Conservation (phyloP, 64 coral and sea anemone genomes). For the Montipora efflorescens region DNA sequence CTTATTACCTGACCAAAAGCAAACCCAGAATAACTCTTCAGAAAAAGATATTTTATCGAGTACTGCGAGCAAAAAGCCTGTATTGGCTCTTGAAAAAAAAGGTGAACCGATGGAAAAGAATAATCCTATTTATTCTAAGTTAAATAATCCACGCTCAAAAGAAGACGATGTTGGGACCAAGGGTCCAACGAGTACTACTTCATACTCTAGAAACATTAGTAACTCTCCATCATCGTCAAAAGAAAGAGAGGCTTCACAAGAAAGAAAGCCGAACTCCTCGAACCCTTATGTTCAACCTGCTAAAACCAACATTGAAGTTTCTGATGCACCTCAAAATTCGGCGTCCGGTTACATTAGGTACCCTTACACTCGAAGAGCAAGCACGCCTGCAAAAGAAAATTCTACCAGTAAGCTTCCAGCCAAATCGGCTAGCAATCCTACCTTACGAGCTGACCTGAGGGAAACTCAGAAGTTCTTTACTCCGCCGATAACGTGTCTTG, state of each 20-base stretch:
- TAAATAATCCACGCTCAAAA: neutral
- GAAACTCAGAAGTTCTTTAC: neutral
- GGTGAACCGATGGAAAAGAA: neutral
- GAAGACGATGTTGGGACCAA: neutral
- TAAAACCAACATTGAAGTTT: neutral
- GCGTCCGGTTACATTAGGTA: neutral
- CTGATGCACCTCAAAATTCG: neutral
- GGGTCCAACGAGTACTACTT: neutral
- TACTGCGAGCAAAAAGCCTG: neutral
- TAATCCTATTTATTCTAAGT: neutral
- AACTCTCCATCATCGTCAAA: neutral
- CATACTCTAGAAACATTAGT: neutral
- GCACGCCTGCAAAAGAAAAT: neutral
- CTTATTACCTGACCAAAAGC: neutral
- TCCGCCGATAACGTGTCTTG: neutral
- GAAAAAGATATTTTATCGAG: neutral
- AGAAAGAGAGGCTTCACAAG: neutral
- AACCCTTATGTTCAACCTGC: neutral
- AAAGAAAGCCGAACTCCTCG: constrained; percentile 11
- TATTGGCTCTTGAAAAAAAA: neutral
- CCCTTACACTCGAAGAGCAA: constrained; percentile 32
- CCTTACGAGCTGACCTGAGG: neutral
- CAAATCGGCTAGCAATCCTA: constrained; percentile 28
- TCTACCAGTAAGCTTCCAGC: constrained; percentile 16
- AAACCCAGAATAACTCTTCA: neutral